Conservation (phyloP, 2,888 invertebrate species). For the Drosophila borborema region DNA sequence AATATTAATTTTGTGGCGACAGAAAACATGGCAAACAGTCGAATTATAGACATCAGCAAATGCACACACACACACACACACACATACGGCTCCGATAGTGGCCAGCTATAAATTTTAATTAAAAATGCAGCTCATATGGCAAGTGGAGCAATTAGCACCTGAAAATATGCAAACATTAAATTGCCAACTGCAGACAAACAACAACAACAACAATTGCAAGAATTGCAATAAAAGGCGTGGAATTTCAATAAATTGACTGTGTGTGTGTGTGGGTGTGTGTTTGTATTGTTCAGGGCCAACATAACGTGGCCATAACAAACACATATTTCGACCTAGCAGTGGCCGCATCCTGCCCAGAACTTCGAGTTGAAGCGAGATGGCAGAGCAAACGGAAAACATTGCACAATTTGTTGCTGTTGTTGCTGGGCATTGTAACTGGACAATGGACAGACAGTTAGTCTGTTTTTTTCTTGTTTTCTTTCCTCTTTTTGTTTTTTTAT, state of each 20-base stretch:
- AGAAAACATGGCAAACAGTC: constrained; percentile 69
- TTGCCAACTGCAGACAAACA: constrained; percentile 68
- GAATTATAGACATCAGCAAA: constrained; percentile 48
- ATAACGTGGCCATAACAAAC: constrained; percentile 84
- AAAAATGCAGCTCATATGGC: constrained; percentile 84
- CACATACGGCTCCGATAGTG: constrained; percentile 27
- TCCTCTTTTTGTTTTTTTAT: constrained; percentile 2
- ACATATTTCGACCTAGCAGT: constrained; percentile 83
- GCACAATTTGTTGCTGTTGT: constrained; percentile 72
- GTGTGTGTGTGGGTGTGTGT: constrained; percentile 40
- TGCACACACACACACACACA: constrained; percentile 4
- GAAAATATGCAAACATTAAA: constrained; percentile 85
- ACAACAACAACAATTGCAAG: constrained; percentile 19
- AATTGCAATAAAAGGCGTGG: constrained; percentile 42
- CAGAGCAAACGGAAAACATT: constrained; percentile 68
- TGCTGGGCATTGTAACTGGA: constrained; percentile 44
- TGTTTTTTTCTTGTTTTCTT: constrained; percentile 12
- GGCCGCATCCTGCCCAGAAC: constrained; percentile 71
- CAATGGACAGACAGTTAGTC: constrained; percentile 37
- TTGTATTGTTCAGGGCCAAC: constrained; percentile 74
- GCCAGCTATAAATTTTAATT: constrained; percentile 81
- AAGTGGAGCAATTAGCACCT: constrained; percentile 85
- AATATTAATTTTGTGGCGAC: constrained; percentile 77
- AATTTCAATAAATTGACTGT: constrained; percentile 72
- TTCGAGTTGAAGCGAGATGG: constrained; percentile 48